A percentile compares a stretch with the other conserved stretches of the same genome.
Evolutionary conservation across 2,797 vertebrate species (phyloP).

Genomic region (Sebastes diaconus): DNA sequence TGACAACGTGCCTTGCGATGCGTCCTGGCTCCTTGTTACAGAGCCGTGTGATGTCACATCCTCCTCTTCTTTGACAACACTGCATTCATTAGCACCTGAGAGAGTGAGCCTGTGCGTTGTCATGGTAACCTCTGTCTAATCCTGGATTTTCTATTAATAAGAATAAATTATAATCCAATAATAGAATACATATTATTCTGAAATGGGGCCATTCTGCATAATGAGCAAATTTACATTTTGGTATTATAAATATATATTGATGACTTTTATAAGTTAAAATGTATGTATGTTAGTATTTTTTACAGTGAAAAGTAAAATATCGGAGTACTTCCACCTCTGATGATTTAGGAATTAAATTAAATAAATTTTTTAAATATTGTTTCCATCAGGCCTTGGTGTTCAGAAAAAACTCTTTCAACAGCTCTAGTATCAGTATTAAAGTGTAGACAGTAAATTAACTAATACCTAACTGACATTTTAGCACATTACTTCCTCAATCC

Average conservation of each 20-base stretch:
- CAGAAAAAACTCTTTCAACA: accelerated
- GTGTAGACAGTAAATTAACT: background rate
- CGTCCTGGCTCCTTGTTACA: background rate
- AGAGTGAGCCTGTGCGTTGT: background rate
- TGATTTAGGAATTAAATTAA: too few species aligned
- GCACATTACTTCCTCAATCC: too few species aligned
- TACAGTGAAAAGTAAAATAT: background rate
- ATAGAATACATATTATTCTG: too few species aligned
- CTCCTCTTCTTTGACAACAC: background rate
- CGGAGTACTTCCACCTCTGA: background rate
- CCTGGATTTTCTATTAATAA: background rate
- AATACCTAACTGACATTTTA: background rate
- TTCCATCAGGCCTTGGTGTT: too few species aligned
- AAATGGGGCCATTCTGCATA: too few species aligned
- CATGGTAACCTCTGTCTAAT: background rate
- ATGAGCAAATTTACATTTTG: too few species aligned
- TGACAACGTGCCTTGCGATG: background rate
- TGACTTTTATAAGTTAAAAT: too few species aligned
- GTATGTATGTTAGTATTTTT: background rate
- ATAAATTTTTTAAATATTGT: too few species aligned
- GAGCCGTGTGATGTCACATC: background rate
- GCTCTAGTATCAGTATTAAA: background rate
- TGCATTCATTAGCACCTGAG: background rate
- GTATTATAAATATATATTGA: too few species aligned
- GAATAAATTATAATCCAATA: background rate